Evolutionary conservation across 2,888 invertebrate species (phyloP), one percentile per base, ranked within the genome.

Genomic region (Drosophila tripunctata): DNA sequence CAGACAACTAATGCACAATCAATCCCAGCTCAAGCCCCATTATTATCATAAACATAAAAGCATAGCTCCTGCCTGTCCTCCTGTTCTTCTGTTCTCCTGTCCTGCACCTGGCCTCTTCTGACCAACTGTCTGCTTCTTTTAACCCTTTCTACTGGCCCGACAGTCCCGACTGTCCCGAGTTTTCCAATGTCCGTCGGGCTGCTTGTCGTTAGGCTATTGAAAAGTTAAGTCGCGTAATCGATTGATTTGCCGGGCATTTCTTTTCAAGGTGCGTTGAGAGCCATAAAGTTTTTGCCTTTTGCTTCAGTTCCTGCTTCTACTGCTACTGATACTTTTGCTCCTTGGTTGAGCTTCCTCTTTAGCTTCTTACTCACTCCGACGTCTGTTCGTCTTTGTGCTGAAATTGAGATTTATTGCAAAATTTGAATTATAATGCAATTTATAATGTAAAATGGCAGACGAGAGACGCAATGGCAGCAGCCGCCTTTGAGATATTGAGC

Each of bases 151-250:
- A 8, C 43, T 2, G 3, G 1, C 12, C 30, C 12, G 38, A 31
- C 48, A 24, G n/a, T 24, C 15, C 7, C 12, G 35, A 2, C 14
- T 48, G 21, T 10, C 47, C 38, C 47, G 30, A 38, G 40, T 22
- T 30, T 31, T 24, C 12, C 14, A 1, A 35, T 35, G 45, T 12
- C 48, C 35, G 52, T 17, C 27, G 57, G 64, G 41, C 57, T 30
- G 72, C 48, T 44, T 66, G 56, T 75, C 74, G 67, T 56, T 69
- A 65, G 83, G 82, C 86, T 78, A 86, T 87, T 87, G 81, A 84
- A 86, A 86, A 87, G 86, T 87, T 87, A 87, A 87, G 87, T 87
- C 87, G 87, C 87, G 87, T 87, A 87, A 87, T 87, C 87, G 87
- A 87, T 87, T 87, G 87, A 87, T 84, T 84, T 81, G 82, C 78